Evolutionary conservation across 2,797 vertebrate genomes (phyloP), one percentile per base, ranked within the genome.

Genomic region (Spatula versicolor): DNA sequence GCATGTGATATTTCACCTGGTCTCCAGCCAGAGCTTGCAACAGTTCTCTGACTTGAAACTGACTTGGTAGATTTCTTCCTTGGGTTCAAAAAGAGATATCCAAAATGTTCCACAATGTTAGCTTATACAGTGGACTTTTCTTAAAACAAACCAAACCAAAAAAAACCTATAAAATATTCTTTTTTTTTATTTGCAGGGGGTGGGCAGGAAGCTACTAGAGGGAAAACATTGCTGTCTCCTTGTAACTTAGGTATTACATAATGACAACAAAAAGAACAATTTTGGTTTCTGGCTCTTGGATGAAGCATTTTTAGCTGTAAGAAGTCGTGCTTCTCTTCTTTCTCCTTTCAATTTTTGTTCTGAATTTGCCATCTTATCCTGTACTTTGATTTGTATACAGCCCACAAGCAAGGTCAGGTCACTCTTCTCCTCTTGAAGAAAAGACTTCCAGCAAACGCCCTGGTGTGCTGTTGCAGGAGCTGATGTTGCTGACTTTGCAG

Each of bases 301-400:
- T 82, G 81, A 86, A 82, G 41, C 30, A 46, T 48, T 21, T 56
- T 56, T 55, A 79, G n/a, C 52, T 55, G 21, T 19, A 4, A 79
- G 31, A 73, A 82, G 7, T 50, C 17, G 23, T 10, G 17, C 16
- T 82, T 82, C 43, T 64, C 26, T 85, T 93, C 54, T 19, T 94
- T 75, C 30, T 84, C 28, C 33, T 87, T 94, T 93, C 77, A 80
- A 30, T 86, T 93, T 92, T 80, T 90, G 19, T 91, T 92, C 74
- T 82, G 48, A 77, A 71, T 30, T 33, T 74, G 25, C 35, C 54
- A 46, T 19, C n/a, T 60, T n/a, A 83, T 14, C 45, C 30, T 37
- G 14, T 67, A 33, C 54, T 92, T 91, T 86, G 45, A 54, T 73
- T 86, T 80, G 23, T 18, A 54, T 45, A 39, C 2, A 9, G 84